Evolutionary conservation across 2,888 invertebrate genomes (phyloP).

Genomic region (Nesidiocoris tenuis): DNA sequence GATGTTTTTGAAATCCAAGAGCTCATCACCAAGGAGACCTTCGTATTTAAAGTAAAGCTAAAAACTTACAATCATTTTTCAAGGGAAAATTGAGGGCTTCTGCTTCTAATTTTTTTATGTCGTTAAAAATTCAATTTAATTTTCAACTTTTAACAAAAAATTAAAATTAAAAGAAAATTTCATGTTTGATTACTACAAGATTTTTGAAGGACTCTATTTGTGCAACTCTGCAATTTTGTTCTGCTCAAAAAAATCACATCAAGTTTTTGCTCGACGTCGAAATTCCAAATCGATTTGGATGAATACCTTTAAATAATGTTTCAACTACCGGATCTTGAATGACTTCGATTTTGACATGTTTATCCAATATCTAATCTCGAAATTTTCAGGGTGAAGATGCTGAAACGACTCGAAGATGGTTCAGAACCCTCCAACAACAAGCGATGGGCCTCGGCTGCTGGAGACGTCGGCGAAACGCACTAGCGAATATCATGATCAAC

Average conservation of each 20-base stretch:
- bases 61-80: no score
- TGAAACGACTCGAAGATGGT: constrained; percentile 84
- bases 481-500: constrained; percentile 97
- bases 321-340: neutral
- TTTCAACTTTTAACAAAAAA: no score
- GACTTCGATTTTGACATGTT: neutral
- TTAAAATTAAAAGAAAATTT: no score
- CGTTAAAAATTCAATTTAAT: no score
- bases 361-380: neutral
- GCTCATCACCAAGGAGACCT: constrained; percentile 87
- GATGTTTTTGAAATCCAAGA: constrained; percentile 96
- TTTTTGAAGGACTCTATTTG: no score
- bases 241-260: no score
- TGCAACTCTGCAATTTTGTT: no score
- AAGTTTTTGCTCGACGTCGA: no score
- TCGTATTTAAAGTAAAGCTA: constrained; percentile 82
- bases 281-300: no score
- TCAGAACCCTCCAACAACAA: constrained; percentile 84
- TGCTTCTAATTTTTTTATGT: no score
- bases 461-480: constrained; percentile 85
- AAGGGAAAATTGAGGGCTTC: no score
- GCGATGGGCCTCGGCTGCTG: constrained; percentile 90
- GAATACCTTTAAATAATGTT: neutral
- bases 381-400: constrained; percentile 81
- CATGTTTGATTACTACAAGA: no score